phyloP scores from a whole-genome alignment of 1,140 invertebrate genomes.

The Caenorhabditis latens region DNA sequence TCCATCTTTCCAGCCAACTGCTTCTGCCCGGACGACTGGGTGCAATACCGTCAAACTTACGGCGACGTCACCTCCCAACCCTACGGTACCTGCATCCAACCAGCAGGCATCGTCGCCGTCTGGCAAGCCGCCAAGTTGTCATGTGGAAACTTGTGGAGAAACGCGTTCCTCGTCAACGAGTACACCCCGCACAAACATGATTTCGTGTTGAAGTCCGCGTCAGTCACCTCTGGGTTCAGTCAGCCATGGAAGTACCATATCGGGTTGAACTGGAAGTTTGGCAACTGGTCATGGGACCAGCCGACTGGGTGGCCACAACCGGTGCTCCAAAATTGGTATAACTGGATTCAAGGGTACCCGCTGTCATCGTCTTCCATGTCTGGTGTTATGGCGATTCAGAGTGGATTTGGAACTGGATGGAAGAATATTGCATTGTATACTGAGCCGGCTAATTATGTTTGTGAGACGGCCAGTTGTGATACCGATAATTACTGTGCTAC shows the following conservation, averaged over 20 bases:
- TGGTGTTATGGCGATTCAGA: no score
- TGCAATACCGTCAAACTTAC: neutral
- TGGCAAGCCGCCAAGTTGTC: neutral
- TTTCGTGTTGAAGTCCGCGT: neutral
- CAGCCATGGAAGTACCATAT: neutral
- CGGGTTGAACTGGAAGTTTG: neutral
- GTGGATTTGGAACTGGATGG: neutral
- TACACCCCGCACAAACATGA: neutral
- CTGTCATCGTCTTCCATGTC: neutral
- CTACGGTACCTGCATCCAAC: neutral
- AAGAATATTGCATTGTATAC: neutral
- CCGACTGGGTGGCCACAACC: neutral
- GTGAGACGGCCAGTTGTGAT: neutral
- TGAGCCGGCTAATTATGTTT: neutral
- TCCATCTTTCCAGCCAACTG: neutral
- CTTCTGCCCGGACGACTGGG: neutral
- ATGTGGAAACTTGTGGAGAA: neutral
- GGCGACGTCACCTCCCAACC: neutral
- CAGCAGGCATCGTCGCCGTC: neutral
- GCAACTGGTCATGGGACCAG: neutral
- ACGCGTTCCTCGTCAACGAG: neutral
- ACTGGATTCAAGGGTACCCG: neutral
- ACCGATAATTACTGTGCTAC: slow-evolving; percentile 1
- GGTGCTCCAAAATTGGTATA: neutral
- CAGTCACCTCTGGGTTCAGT: neutral